Conservation (phyloP, 1,140 invertebrate species). For the Bombus ignitus region DNA sequence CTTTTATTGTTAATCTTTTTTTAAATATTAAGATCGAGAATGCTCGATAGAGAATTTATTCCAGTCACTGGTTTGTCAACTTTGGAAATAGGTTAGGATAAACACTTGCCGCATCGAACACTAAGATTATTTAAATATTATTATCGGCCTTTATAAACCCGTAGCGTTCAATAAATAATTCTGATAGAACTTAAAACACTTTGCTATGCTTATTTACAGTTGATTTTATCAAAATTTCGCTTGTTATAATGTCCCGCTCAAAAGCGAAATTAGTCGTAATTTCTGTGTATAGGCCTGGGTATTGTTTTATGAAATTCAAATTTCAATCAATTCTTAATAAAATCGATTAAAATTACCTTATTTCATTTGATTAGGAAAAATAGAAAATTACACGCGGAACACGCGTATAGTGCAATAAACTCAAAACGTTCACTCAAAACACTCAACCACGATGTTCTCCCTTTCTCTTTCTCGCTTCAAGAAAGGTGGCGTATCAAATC, state of each 20-base stretch:
- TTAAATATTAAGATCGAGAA: neutral
- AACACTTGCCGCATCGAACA: constrained; percentile 35
- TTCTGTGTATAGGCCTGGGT: neutral
- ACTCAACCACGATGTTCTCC: constrained; percentile 38
- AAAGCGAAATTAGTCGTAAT: constrained; percentile 16
- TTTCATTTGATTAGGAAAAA: constrained; percentile 30
- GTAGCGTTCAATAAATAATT: neutral
- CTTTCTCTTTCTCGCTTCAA: neutral
- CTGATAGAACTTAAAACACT: neutral
- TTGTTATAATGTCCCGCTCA: constrained; percentile 18
- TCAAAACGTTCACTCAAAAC: constrained; percentile 44
- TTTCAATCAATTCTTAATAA: neutral
- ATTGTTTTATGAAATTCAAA: neutral
- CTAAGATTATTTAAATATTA: neutral
- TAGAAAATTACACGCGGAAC: constrained; percentile 34
- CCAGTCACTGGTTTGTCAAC: constrained; percentile 23
- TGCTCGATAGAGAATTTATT: neutral
- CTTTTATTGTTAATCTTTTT: neutral
- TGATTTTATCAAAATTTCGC: constrained; percentile 10
- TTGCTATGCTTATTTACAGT: neutral
- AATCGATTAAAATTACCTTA: constrained; percentile 19
- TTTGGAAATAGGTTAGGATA: constrained; percentile 37
- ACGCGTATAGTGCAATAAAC: constrained; percentile 26
- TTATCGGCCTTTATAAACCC: neutral
- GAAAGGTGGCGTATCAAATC: neutral